These are phyloP conservation scores for Coracopsis vasa DNA, from an alignment of 2,113 vertebrate species.

Conservation along the genomic window DNA sequence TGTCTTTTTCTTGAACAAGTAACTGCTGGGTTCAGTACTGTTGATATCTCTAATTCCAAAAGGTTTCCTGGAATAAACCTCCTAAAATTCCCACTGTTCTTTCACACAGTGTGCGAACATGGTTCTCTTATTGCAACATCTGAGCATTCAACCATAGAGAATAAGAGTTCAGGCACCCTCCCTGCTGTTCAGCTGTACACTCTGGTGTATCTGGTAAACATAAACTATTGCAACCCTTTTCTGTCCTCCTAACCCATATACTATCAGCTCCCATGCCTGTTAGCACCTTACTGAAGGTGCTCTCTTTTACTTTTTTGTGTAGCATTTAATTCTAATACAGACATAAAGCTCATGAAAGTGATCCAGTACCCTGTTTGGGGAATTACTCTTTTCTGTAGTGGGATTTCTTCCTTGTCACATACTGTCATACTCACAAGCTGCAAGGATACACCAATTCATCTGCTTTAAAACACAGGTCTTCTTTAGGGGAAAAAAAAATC, in stretches of 20 bases:
- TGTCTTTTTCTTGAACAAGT: neutral
- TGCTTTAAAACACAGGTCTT: neutral
- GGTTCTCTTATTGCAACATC: neutral
- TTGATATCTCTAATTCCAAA: neutral
- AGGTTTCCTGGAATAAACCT: neutral
- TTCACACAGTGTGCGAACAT: neutral
- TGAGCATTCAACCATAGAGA: neutral
- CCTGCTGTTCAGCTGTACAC: neutral
- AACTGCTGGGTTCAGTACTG: neutral
- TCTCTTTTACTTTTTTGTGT: neutral
- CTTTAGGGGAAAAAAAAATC: neutral
- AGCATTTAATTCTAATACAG: neutral
- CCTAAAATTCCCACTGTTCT: neutral
- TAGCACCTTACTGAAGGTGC: neutral
- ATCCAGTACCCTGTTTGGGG: neutral
- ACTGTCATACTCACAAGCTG: neutral
- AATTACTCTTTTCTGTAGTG: neutral
- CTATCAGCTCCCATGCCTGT: neutral
- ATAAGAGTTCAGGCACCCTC: neutral
- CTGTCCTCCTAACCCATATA: neutral
- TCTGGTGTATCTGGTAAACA: neutral
- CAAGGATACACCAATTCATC: neutral
- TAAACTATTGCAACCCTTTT: neutral
- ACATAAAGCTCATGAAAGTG: neutral
- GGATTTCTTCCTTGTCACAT: neutral